Conservation (phyloP, 2,113 vertebrate genomes). For the Silurus glanis region DNA sequence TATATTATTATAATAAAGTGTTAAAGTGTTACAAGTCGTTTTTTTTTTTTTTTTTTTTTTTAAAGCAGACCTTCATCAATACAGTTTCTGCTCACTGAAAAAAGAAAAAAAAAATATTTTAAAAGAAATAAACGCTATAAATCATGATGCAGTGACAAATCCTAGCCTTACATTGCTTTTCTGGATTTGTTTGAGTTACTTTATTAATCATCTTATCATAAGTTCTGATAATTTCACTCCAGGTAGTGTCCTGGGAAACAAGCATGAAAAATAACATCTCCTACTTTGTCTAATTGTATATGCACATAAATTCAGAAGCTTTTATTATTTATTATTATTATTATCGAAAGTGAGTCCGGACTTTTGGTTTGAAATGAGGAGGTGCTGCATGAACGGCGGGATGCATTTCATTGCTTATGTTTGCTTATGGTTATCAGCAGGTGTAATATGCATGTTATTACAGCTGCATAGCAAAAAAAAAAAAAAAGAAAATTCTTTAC, state of each 20-base stretch:
- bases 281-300: background rate
- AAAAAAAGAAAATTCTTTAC: background rate
- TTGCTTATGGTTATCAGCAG: background rate
- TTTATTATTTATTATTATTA: background rate
- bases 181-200: background rate
- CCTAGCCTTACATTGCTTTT: no score
- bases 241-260: background rate
- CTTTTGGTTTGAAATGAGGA: background rate
- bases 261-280: background rate
- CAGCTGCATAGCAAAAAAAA: background rate
- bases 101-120: no score
- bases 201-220: background rate
- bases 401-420: background rate
- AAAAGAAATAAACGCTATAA: no score
- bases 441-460: background rate
- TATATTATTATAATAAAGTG: no score
- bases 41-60: no score
- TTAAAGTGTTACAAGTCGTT: no score
- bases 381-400: background rate
- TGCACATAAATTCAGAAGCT: background rate
- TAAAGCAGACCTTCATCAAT: no score
- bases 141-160: no score
- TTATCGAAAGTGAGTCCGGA: background rate
- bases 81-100: no score
- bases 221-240: background rate